Percentiles rank a stretch among this genome's conserved stretches.
phyloP scores from a whole-genome alignment of 2,888 invertebrate species.

The Papilio demoleus region DNA sequence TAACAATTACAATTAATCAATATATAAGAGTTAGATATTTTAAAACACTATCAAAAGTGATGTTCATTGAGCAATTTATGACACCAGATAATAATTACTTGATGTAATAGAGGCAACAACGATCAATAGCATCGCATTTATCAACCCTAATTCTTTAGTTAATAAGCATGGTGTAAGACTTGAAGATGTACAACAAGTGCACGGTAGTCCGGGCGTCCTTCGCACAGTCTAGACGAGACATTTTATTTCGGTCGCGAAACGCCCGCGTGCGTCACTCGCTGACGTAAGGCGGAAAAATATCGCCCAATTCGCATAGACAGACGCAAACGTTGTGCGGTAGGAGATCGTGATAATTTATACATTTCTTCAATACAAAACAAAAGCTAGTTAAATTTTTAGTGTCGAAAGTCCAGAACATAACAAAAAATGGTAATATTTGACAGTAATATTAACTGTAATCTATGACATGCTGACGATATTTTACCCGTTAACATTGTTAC shows the following conservation, averaged over 20 bases:
- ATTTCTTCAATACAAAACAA: not conserved
- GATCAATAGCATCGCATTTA: too few species aligned
- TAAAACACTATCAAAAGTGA: too few species aligned
- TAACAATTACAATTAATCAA: too few species aligned
- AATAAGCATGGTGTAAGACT: not conserved
- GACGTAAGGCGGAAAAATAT: slow-evolving; percentile 67
- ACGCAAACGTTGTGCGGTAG: not conserved
- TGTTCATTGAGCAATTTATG: not conserved
- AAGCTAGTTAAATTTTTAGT: not conserved
- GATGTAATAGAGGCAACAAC: too few species aligned
- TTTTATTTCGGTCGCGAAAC: slow-evolving; percentile 64
- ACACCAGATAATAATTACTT: too few species aligned
- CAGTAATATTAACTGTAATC: not conserved
- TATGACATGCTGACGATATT: not conserved
- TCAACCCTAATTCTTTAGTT: not conserved
- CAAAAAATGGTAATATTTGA: not conserved
- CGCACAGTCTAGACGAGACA: slow-evolving; percentile 55
- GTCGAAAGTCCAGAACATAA: not conserved
- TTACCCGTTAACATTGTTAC: not conserved
- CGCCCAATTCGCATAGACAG: slow-evolving; percentile 49
- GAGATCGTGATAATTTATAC: not conserved
- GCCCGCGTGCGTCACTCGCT: slow-evolving; percentile 66
- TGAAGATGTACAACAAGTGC: slow-evolving; percentile 8
- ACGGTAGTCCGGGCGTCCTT: slow-evolving; percentile 36
- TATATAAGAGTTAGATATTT: too few species aligned